Evolutionary conservation across 2,888 invertebrate species (phyloP).

Genomic region (Chymomyza fuscimana): DNA sequence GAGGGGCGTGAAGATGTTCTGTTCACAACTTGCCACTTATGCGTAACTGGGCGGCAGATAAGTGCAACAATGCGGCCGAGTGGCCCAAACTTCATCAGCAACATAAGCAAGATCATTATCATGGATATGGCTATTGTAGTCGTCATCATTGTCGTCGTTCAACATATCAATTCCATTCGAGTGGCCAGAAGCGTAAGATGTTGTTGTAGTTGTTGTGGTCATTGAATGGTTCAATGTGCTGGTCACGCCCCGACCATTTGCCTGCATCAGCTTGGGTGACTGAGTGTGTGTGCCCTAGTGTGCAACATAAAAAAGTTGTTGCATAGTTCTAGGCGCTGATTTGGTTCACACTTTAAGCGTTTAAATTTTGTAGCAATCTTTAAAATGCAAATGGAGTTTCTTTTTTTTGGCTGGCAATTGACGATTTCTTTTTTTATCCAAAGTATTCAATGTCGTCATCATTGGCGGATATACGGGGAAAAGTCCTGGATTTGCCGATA

Average conservation of each 20-base stretch:
- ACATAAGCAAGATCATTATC: conserved; percentile 1
- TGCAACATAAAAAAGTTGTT: conserved; percentile 20
- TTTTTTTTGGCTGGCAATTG: too few relatives aligned
- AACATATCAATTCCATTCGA: conserved; percentile 69
- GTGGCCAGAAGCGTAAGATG: conserved; percentile 42
- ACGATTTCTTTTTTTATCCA: too few relatives aligned
- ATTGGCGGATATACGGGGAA: too few relatives aligned
- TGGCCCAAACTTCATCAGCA: neutral
- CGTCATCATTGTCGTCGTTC: neutral
- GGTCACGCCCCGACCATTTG: neutral
- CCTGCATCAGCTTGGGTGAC: conserved; percentile 21
- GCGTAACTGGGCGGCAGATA: conserved; percentile 57
- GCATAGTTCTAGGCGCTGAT: conserved; percentile 13
- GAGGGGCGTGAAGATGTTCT: neutral
- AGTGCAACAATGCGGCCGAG: conserved; percentile 58
- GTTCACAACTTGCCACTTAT: conserved; percentile 49
- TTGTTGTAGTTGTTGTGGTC: conserved; percentile 28
- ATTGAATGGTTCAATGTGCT: conserved; percentile 12
- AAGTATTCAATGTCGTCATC: too few relatives aligned
- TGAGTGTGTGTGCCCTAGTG: conserved; percentile 24
- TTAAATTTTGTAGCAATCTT: neutral
- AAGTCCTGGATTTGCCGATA: too few relatives aligned
- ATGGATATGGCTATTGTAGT: neutral
- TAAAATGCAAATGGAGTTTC: neutral
- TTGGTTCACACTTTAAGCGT: neutral